phyloP scores from a whole-genome alignment of 2,888 invertebrate species.

The Melipona beecheii region DNA sequence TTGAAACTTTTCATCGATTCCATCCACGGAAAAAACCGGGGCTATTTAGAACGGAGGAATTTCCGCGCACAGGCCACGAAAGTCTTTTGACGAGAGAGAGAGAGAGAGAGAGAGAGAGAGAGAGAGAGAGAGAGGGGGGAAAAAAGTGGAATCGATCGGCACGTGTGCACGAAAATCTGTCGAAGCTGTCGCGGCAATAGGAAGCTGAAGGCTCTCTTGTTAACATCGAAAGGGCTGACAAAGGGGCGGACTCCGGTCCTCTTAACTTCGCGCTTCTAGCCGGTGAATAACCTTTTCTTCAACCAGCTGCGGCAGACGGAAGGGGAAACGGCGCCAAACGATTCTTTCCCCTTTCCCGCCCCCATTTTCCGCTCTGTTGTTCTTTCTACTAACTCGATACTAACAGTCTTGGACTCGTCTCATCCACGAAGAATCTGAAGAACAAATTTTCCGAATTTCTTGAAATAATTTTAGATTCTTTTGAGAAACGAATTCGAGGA shows the following conservation, averaged over 20 bases:
- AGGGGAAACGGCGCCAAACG: constrained; percentile 19
- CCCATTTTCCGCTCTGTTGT: constrained; percentile 12
- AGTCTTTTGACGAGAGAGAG: constrained; percentile 1
- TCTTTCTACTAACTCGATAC: constrained; percentile 1
- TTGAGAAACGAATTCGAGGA: too few relatives aligned
- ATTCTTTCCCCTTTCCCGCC: constrained; percentile 22
- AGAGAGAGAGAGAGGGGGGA: background rate
- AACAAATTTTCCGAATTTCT: too few relatives aligned
- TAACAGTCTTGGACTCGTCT: constrained; percentile 4
- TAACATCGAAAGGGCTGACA: constrained; percentile 65
- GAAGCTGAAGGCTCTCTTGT: constrained; percentile 56
- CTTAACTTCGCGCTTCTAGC: constrained; percentile 54
- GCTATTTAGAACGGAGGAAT: constrained; percentile 6
- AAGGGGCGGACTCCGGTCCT: constrained; percentile 43
- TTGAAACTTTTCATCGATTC: constrained; percentile 43
- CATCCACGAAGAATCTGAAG: background rate
- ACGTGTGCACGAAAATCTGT: constrained; percentile 50
- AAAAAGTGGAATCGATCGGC: constrained; percentile 44
- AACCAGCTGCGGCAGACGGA: constrained; percentile 10
- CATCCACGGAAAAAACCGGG: background rate
- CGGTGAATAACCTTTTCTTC: constrained; percentile 58
- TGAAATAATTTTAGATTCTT: too few relatives aligned
- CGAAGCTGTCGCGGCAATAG: constrained; percentile 46
- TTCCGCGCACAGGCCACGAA: constrained; percentile 4
- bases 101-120: background rate